Base-by-base conservation (phyloP, 2,888 invertebrate species). In the Hoplodrina blanda region DNA sequence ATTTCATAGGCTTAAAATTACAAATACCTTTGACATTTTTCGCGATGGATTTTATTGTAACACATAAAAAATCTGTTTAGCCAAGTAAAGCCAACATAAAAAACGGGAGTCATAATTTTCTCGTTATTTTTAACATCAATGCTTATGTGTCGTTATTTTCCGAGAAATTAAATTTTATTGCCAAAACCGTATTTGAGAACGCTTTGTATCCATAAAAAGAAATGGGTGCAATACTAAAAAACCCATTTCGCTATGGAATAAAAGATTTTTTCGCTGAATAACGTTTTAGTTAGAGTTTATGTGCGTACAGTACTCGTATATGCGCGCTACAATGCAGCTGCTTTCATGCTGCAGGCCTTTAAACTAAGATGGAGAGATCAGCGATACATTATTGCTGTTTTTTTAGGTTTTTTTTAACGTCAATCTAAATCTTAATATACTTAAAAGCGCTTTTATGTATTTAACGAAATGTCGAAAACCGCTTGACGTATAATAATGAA, bases 301-400 rank as follows among this genome's bases (percentile, higher is more conserved):
- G 69, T 82, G 80, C 83, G 78, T 71, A 73, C 60, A 57, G 33
- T 69, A 62, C 67, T 56, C 33, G 57, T 60, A 56, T 71, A 56
- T 71, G 55, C 37, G 53, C 17, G 25, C 10, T 68, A 64, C 69
- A 69, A 74, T 69, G 61, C 55, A 83, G 78, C 84, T 20, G 82
- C 84, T 83, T 81, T 78, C 56, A 44, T 78, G 81, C 82, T 78
- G 55, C 10, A 41, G 46, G 53, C 46, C 17, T 69, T 17, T 33
- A 19, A 25, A 52, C n/a, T 62, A 17, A 15, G n/a, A n/a, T 33
- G 11, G n/a, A 10, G 17, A 44, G n/a, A 50, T 33, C 25, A 17
- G 15, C 19, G 41, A 17, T 30, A 8, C 2, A 0, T 49, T 37
- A 20, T 55, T 25, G 8, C 7, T 52, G 25, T 2, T 17, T 19